A percentile compares a stretch with the other conserved stretches of the same genome.
Conservation (phyloP, 1,140 invertebrate genomes). For the Muscidifurax raptorellus region DNA sequence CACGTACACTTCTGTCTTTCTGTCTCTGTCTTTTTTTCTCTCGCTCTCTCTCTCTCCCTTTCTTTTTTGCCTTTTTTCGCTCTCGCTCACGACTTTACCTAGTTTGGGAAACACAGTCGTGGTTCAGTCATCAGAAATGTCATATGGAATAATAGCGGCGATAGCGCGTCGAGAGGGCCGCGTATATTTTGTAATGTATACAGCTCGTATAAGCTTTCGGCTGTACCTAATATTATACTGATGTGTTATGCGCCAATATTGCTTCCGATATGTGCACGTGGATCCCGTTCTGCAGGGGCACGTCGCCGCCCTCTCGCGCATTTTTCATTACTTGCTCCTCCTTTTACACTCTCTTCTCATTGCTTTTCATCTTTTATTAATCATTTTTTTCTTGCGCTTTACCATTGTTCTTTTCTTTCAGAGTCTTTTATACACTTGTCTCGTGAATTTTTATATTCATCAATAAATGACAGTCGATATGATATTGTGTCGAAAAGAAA, state of each 20-base stretch:
- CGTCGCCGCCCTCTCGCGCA: slow-evolving; percentile 27
- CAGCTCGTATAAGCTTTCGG: neutral
- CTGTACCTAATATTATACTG: too few species aligned
- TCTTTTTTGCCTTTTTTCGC: slow-evolving; percentile 53
- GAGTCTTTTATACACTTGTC: slow-evolving; percentile 30
- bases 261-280: slow-evolving; percentile 3
- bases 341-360: neutral
- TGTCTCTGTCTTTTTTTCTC: slow-evolving; percentile 36
- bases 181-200: neutral
- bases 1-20: slow-evolving; percentile 32
- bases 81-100: slow-evolving; percentile 72
- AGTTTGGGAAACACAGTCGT: slow-evolving; percentile 77
- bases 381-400: neutral
- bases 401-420: slow-evolving; percentile 34
- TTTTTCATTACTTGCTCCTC: slow-evolving; percentile 10
- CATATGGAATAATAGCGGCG: slow-evolving; percentile 49
- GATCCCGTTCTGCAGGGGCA: slow-evolving; percentile 20
- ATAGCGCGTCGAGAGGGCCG: slow-evolving; percentile 29
- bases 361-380: neutral
- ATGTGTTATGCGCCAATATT: too few species aligned
- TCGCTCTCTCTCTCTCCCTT: slow-evolving; percentile 38
- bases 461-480: neutral
- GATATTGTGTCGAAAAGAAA: neutral
- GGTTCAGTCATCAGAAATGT: slow-evolving; percentile 66
- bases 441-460: too few species aligned